These are phyloP conservation scores for Neolamprologus hecqui DNA, from an alignment of 2,113 vertebrate genomes.

Conservation along the genomic window DNA sequence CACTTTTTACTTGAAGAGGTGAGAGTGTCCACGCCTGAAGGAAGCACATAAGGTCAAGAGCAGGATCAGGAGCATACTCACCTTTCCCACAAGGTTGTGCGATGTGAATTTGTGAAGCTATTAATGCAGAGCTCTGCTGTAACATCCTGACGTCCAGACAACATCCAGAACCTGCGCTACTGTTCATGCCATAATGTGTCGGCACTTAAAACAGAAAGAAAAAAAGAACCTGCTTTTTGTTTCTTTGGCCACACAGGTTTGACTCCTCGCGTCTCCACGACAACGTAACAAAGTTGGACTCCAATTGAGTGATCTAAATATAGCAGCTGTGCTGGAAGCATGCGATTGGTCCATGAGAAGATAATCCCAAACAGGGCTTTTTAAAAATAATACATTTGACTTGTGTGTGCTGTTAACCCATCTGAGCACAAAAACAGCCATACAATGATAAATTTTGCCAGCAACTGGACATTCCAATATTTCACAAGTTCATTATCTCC, in stretches of 20 bases:
- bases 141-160: neutral
- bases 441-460: neutral
- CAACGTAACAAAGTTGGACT: fast-evolving
- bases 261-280: neutral
- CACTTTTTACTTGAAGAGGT: neutral
- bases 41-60: neutral
- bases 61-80: neutral
- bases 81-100: neutral
- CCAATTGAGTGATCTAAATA: neutral
- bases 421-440: neutral
- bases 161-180: fast-evolving
- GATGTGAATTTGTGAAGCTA: neutral
- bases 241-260: neutral
- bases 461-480: fast-evolving
- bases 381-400: neutral
- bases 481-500: neutral
- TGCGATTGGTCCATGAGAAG: neutral
- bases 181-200: neutral
- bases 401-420: neutral
- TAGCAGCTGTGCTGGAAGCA: neutral
- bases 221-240: neutral
- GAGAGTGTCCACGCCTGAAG: neutral
- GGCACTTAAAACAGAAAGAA: neutral
- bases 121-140: neutral
- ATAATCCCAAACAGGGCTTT: neutral